Base-by-base conservation (phyloP, 2,888 invertebrate species). In the Netelia melanura region DNA sequence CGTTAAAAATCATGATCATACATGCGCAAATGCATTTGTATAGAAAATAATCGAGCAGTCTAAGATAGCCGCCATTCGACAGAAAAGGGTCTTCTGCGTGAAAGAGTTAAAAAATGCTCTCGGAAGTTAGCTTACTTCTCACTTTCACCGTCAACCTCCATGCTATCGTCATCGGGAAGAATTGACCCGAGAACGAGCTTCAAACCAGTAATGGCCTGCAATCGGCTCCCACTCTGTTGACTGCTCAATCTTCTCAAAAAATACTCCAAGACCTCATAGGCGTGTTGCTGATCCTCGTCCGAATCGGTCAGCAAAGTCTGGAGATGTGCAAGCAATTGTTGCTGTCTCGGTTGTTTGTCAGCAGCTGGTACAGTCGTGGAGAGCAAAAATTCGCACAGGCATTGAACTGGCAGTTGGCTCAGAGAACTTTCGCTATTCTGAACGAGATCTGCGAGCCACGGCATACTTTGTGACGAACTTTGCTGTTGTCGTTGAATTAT, bases 391-490 rank as follows among this genome's bases (percentile, higher is more conserved):
- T 99, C 99, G 94, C 99, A 99, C 70, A 99, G 95, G 92, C 99
- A 99, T 92, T 99, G 99, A n/a, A 99, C 98, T 0, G 99, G 99
- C 23, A 99, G 94, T 89, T 98, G 97, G 91, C 97, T 96, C 56
- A 97, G 95, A 21, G 98, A 97, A 0, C 98, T 97, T 91, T 98
- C 98, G 87, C 98, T 98, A 89, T 97, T 98, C 89, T 98, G 97
- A 14, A 99, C 98, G 84, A 99, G 95, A 93, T 98, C 98, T 9
- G 98, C 98, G 85, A 99, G 94, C 99, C 99, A 99, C 3, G 99
- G 98, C 98, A 99, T 98, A 58, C 98, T 98, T 88, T 98, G 97
- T 0, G 98, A 96, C 9, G 98, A 97, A 87, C 98, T 97, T 92
- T 97, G 97, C 65, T 93, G 93, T 91, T 96, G 96, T 25, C 98